phyloP scores from a whole-genome alignment of 2,888 invertebrate species.

The Eutolmus rufibarbis region DNA sequence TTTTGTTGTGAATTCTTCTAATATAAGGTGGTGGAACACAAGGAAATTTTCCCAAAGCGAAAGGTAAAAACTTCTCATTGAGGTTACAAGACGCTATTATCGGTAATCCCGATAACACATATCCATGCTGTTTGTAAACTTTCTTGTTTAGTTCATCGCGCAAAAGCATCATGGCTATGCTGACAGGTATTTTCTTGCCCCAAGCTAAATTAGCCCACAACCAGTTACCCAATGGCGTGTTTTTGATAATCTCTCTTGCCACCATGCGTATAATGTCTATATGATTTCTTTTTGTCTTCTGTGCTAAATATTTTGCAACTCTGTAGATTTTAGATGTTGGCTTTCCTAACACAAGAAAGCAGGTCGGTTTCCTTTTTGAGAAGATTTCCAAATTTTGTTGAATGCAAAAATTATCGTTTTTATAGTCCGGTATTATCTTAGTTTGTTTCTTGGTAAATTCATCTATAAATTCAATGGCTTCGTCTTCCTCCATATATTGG shows the following conservation, averaged over 20 bases:
- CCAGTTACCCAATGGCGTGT: constrained; percentile 66
- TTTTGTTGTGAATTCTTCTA: neutral
- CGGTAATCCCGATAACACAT: constrained; percentile 72
- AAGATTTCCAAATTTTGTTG: constrained; percentile 32
- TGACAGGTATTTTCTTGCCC: constrained; percentile 65
- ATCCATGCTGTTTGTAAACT: constrained; percentile 68
- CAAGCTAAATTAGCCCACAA: constrained; percentile 68
- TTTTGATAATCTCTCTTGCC: constrained; percentile 67
- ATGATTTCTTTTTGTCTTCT: constrained; percentile 67
- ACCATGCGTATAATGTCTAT: constrained; percentile 68
- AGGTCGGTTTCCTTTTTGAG: constrained; percentile 57
- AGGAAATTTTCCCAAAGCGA: neutral
- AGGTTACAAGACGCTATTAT: constrained; percentile 63
- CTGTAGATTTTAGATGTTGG: constrained; percentile 65
- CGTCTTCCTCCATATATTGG: neutral
- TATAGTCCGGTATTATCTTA: neutral
- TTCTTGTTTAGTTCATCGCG: constrained; percentile 65
- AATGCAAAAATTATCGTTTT: neutral
- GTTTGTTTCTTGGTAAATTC: neutral
- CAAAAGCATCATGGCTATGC: constrained; percentile 66
- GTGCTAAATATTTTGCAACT: constrained; percentile 67
- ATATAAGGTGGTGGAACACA: constrained; percentile 1
- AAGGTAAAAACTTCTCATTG: neutral
- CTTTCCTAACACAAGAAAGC: constrained; percentile 70
- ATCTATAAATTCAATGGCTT: constrained; percentile 39